Base-by-base conservation (phyloP, 2,113 vertebrate genomes). In the Falco punctatus region DNA sequence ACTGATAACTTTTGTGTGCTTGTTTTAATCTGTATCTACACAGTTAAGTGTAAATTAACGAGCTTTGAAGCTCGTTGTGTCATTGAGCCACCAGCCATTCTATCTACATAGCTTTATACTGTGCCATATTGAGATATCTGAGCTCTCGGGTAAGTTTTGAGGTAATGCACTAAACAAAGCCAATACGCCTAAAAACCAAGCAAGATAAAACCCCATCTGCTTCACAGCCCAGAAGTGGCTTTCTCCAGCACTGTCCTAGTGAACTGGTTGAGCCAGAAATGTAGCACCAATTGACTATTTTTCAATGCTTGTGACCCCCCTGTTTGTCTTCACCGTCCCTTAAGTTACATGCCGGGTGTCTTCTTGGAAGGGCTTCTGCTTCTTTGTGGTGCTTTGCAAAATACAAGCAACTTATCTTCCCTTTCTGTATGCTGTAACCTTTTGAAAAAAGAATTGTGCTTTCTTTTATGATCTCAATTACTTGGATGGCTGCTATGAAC, bases 91-190 rank as follows among this genome's bases (percentile, higher is more conserved):
- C 9, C 30, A 15, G 40, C 21, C 9, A 6, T 27, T 38, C 1
- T 18, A 33, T 11, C 17, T 44, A 9, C 11, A 9, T 16, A 38
- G 38, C 19, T 18, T 44, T 54, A 5, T 44, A 17, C 48, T 77
- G 33, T 58, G 38, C 33, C 5, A 5, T 30, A 20, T 4, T 58
- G 38, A 48, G 52, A 12, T 52, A 57, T 4, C 5, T 30, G 58
- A 42, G 38, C 44, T 73, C 10, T n/a, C 0, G 0, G 9, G 33
- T 22, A 12, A 35, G 49, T 38, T 51, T 84, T 2, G 7, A 75
- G 15, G 23, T 46, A 6, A 32, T 71, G 15, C 17, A 9, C 27
- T 13, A 32, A 62, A 9, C 28, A 69, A 42, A 77, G 33, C 7
- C n/a, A 38, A 28, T 2, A 1, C 6, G 17, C 15, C 59, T 67